A percentile compares a stretch with the other conserved stretches of the same genome.
phyloP scores from a whole-genome alignment of 2,797 vertebrate species.

The Sebastes paucispinis region DNA sequence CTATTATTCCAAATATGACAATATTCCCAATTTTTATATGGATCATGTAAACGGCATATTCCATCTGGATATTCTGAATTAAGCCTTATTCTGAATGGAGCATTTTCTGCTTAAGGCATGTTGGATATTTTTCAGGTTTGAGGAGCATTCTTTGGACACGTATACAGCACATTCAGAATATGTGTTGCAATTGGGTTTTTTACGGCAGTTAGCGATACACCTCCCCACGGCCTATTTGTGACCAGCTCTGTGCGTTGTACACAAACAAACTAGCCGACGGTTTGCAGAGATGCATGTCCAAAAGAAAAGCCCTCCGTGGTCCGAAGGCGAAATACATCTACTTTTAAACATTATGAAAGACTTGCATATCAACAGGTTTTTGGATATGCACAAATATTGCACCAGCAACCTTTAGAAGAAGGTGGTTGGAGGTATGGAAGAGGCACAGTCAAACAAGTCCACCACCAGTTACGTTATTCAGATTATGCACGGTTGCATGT shows the following conservation, averaged over 20 bases:
- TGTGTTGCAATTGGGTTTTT: not conserved
- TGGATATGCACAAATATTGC: not conserved
- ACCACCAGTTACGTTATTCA: not conserved
- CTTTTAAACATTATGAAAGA: not conserved
- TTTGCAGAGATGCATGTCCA: not conserved
- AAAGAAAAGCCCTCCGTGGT: not conserved
- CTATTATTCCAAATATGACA: not conserved
- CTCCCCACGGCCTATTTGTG: not conserved
- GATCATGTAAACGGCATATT: not conserved
- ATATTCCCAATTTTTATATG: not conserved
- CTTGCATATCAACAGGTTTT: not conserved
- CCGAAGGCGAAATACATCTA: rapidly evolving
- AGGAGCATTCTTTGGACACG: not conserved
- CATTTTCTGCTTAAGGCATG: not conserved
- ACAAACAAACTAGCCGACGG: not conserved
- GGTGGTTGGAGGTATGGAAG: not conserved
- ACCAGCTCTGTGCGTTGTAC: not conserved
- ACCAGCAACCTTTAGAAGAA: not conserved
- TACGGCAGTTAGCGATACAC: too few relatives aligned
- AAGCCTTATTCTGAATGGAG: rapidly evolving
- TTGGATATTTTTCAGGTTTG: rapidly evolving
- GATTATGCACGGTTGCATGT: not conserved
- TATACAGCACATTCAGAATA: not conserved
- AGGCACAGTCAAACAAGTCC: not conserved
- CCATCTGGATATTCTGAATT: not conserved